These are phyloP conservation scores for Alces alces DNA, from an alignment of 2,113 vertebrate species.

Conservation along the genomic window DNA sequence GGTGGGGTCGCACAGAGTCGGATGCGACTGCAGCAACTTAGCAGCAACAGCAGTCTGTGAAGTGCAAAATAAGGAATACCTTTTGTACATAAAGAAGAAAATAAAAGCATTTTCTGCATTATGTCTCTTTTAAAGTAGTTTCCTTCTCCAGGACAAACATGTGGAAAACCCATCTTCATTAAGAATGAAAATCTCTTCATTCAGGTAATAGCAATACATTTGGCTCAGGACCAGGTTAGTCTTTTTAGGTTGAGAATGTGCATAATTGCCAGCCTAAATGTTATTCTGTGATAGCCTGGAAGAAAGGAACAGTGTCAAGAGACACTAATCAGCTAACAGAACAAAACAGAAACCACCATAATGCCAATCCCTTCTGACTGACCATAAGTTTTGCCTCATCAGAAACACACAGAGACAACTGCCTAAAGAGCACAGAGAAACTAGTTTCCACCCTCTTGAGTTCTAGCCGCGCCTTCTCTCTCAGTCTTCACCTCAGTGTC, in stretches of 20 bases:
- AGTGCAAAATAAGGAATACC: not conserved
- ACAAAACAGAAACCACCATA: not conserved
- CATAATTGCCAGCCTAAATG: not conserved
- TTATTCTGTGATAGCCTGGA: not conserved
- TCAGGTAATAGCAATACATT: not conserved
- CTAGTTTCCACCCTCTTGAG: not conserved
- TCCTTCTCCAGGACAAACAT: not conserved
- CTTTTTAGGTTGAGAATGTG: not conserved
- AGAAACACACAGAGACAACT: not conserved
- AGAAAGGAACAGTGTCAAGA: not conserved
- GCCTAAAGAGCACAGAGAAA: not conserved
- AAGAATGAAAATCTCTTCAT: not conserved
- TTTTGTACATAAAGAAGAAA: not conserved
- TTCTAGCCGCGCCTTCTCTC: not conserved
- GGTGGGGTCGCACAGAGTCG: not conserved
- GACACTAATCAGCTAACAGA: not conserved
- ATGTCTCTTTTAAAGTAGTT: not conserved
- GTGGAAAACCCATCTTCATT: not conserved
- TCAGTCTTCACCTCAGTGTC: not conserved
- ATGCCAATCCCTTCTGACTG: not conserved
- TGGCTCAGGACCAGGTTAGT: not conserved
- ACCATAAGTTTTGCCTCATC: not conserved
- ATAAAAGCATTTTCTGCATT: not conserved
- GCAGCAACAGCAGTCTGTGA: not conserved
- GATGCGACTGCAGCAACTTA: not conserved